Evolutionary conservation across 2,888 invertebrate species (phyloP).

Genomic region (Saturnia pavonia): DNA sequence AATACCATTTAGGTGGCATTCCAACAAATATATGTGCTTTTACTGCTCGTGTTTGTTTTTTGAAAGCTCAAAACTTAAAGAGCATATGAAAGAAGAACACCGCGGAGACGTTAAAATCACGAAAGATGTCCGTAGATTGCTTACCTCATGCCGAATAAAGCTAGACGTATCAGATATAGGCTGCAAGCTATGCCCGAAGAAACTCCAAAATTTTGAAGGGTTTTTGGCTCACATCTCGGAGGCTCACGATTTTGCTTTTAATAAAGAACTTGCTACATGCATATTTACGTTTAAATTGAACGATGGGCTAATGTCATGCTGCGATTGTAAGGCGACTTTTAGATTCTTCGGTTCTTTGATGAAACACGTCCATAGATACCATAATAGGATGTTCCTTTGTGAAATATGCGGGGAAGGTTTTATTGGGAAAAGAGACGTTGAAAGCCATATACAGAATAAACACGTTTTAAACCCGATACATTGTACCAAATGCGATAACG

Average conservation of each 20-base stretch:
- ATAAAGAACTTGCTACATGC: conserved; percentile 31
- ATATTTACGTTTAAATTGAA: conserved; percentile 47
- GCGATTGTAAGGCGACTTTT: conserved; percentile 51
- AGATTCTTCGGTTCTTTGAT: conserved; percentile 52
- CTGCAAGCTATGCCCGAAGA: conserved; percentile 45
- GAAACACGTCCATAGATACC: conserved; percentile 47
- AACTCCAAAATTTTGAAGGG: conserved; percentile 37
- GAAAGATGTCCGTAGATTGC: conserved; percentile 32
- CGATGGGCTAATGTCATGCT: conserved; percentile 48
- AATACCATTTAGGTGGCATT: conserved; percentile 46
- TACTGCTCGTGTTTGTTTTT: conserved; percentile 41
- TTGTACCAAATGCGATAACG: conserved; percentile 52
- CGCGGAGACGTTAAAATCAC: conserved; percentile 38
- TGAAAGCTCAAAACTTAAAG: conserved; percentile 36
- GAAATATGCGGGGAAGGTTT: conserved; percentile 57
- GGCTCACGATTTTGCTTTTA: conserved; percentile 36
- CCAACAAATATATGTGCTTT: conserved; percentile 47
- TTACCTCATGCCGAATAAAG: conserved; percentile 40
- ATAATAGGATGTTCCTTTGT: conserved; percentile 45
- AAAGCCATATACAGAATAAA: conserved; percentile 43
- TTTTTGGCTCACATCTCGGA: conserved; percentile 42
- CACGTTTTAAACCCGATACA: conserved; percentile 29
- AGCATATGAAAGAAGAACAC: conserved; percentile 45
- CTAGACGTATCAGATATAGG: conserved; percentile 46
- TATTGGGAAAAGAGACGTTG: conserved; percentile 41